Evolutionary conservation across 2,888 invertebrate genomes (phyloP).

Genomic region (Neuroscelio doddi): DNA sequence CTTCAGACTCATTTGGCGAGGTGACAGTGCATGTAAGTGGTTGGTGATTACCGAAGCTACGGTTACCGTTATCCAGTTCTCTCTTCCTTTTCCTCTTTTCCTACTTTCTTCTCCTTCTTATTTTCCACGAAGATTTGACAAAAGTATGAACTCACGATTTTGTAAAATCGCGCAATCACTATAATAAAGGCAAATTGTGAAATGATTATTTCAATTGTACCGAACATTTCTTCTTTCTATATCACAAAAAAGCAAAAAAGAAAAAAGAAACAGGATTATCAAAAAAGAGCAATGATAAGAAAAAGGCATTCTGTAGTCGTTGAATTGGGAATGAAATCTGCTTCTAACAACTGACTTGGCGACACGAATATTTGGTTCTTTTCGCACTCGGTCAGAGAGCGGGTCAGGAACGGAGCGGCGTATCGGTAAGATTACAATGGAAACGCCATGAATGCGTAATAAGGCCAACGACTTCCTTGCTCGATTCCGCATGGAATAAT

Average conservation of each 20-base stretch:
- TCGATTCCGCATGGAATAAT: constrained; percentile 56
- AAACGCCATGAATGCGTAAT: constrained; percentile 60
- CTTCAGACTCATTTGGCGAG: constrained; percentile 55
- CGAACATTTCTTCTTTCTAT: too few species aligned
- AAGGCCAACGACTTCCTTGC: constrained; percentile 49
- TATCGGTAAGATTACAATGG: constrained; percentile 52
- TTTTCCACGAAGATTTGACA: background rate
- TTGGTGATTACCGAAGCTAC: constrained; percentile 37
- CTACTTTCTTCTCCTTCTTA: background rate
- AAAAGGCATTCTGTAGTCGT: too few species aligned
- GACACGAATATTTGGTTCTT: too few species aligned
- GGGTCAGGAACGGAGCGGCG: constrained; percentile 17
- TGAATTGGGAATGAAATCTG: constrained; percentile 19
- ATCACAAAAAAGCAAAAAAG: too few species aligned
- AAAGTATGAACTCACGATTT: background rate
- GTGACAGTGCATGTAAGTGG: constrained; percentile 59
- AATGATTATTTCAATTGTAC: too few species aligned
- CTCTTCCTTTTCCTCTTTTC: background rate
- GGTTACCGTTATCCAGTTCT: constrained; percentile 23
- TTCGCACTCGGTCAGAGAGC: constrained; percentile 6
- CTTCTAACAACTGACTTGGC: background rate
- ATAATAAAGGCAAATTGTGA: too few species aligned
- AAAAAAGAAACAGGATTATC: too few species aligned
- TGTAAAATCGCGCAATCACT: constrained; percentile 21
- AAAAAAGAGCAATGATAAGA: too few species aligned